Base-by-base conservation (phyloP, 1,140 invertebrate genomes). In the Drosophila parabipectinata region DNA sequence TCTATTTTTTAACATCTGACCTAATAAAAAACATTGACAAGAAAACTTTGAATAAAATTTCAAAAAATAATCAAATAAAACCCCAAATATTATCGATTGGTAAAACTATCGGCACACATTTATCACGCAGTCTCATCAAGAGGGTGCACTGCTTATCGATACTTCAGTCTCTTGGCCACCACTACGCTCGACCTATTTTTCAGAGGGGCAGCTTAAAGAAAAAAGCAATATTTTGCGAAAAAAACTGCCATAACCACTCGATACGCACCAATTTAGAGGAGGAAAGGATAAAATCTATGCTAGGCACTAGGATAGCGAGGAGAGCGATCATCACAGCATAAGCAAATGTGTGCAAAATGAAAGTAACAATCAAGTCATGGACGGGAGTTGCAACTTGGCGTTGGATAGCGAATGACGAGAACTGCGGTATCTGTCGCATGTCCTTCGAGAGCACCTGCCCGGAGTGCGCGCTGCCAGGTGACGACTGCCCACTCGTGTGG, bases 371-470 rank as follows among this genome's bases (percentile, higher is more conserved):
- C 60, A 91, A 91, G 84, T 91, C 90, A 78, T 99, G 98, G 98
- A 97, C 96, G 63, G 97, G 97, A 67, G 98, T 99, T 47, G 98
- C 98, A 75, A 97, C 97, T 91, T 99, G 99, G 99, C 95, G 97
- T 91, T 99, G 99, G 99, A 95, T 99, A 73, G 98, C 98, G 4
- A 99, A 99, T 93, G 98, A 99, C 93, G 99, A 99, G 90, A 99
- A 98, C 92, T 99, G 99, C 93, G 98, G 99, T 51, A 99, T 99
- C 92, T 99, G 99, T 93, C 96, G 98, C 69, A 98, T 99, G 96
- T 96, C 98, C 28, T 99, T 99, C 93, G 98, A 99, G 93, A 90
- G 85, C 75, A 99, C 98, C 92, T 99, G 99, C 93, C 97, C 98
- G 9, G 98, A 99, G 93, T 99, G 99, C 93, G 98, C 99, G 93